Evolutionary conservation across 2,113 vertebrate species (phyloP), one percentile per base, ranked within the genome.

Genomic region (Perca flavescens): DNA sequence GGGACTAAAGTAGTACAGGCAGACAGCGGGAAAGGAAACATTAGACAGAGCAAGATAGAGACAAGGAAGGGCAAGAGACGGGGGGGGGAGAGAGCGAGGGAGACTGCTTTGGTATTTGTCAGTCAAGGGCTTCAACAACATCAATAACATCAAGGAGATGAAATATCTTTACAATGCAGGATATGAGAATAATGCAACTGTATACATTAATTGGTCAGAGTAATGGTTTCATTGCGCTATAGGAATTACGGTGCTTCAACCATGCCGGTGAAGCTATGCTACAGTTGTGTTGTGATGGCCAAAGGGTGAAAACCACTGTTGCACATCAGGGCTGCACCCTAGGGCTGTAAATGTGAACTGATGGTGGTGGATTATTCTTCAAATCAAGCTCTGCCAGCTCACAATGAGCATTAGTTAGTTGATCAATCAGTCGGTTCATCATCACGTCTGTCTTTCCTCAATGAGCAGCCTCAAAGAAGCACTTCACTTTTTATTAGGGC

Each of bases 281-380:
- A 25, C 66, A 2, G 28, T 28, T 50, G 52, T 15, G 19, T 57
- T 68, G 49, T 50, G 70, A 14, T 22, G n/a, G 22, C 63, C 68
- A 19, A 36, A 53, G 43, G 28, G 46, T 65, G 13, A 56, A 52
- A 62, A 17, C 15, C 46, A 69, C 69, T 53, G 79, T 52, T 58
- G 60, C 56, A 74, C 47, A 40, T 58, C 64, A 72, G 79, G 61
- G 76, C 77, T 89, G 87, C 83, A 56, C 73, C 69, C 83, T 84
- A 79, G 77, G 82, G 74, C 60, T 75, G 61, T 21, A 47, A 85
- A 56, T 4, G 71, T 52, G 86, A 85, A 88, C 63, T 78, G 75
- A 62, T 61, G 13, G 13, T 14, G 60, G 21, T 36, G 22, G 15
- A 46, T 70, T 53, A 63, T n/a, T 17, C 36, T 46, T 76, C 25